Evolutionary conservation across 1,140 invertebrate species (phyloP), one percentile per base, ranked within the genome.

Genomic region (Scylla paramamosain): DNA sequence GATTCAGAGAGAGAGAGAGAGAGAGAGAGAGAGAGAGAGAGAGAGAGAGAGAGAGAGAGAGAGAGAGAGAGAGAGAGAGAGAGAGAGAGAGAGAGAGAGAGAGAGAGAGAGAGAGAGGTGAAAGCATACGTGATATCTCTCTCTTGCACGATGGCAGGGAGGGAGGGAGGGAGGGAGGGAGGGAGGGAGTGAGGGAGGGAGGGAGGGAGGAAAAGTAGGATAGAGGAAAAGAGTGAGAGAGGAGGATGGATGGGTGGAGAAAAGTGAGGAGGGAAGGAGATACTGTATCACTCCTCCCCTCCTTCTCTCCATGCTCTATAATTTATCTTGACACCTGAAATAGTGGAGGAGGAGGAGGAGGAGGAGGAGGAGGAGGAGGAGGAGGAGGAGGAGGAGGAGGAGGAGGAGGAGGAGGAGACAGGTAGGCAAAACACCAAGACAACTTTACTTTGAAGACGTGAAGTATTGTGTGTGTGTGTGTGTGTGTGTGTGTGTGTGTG

Each of bases 401-500:
- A n/a, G 59, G n/a, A 67, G 20, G 20, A 20, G 67, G 29, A 14
- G 52, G 52, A 14, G 59, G 29, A 39, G 12, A 4, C 45, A 77
- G 31, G 0, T n/a, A 67, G 16, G 31, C 6, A 88, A 25, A 28
- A 29, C 28, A 28, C 32, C 8, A 6, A 6, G 4, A 20, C 12
- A 12, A 25, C n/a, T 48, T 32, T 39, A 10, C 8, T 16, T 32
- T 48, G 89, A 28, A 45, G 1, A 14, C 4, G n/a, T 20, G n/a
- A 10, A 14, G 7, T 14, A 48, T 16, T 77, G n/a, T 77, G 0
- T 91, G 0, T 67, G 7, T 67, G 48, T 91, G 25, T 91, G n/a
- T 48, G 45, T 91, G 89, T 48, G 89, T 91, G 89, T 91, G 89
- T 91, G 89, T 91, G 46, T 91, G 89, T 48, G 45, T 91, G 45